phyloP scores from a whole-genome alignment of 2,888 invertebrate species.

The Rotaria magnacalcarata region DNA sequence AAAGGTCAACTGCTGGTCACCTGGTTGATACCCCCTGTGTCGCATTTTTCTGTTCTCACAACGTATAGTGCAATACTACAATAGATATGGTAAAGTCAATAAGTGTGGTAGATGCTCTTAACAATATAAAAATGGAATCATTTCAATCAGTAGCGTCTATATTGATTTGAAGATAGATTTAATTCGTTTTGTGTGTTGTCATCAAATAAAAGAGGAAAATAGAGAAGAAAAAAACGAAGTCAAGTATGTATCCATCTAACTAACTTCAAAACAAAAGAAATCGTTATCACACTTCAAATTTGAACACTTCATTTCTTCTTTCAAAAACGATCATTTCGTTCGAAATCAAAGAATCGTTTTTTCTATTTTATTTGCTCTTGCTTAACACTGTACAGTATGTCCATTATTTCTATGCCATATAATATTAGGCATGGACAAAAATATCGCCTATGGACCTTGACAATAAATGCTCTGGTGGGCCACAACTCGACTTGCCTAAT shows the following conservation, averaged over 20 bases:
- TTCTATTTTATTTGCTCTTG: background rate
- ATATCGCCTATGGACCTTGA: background rate
- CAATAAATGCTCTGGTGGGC: background rate
- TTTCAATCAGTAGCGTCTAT: background rate
- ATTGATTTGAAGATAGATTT: background rate
- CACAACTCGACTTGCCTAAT: background rate
- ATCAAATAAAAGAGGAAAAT: background rate
- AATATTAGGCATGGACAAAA: background rate
- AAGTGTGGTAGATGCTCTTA: background rate
- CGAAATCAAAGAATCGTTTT: background rate
- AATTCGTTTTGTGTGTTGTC: background rate
- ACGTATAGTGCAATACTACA: background rate
- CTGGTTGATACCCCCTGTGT: background rate
- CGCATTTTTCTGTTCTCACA: background rate
- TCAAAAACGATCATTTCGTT: background rate
- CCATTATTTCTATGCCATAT: background rate
- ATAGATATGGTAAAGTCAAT: background rate
- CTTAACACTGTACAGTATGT: background rate
- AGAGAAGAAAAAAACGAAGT: background rate
- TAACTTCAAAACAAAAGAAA: background rate
- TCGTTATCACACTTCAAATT: background rate
- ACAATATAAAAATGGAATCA: background rate
- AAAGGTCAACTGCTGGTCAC: slow-evolving; percentile 16
- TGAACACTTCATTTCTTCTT: background rate
- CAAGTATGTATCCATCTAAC: background rate